Evolutionary conservation across 2,888 invertebrate species (phyloP).

Genomic region (Nemotelus nigrinus): DNA sequence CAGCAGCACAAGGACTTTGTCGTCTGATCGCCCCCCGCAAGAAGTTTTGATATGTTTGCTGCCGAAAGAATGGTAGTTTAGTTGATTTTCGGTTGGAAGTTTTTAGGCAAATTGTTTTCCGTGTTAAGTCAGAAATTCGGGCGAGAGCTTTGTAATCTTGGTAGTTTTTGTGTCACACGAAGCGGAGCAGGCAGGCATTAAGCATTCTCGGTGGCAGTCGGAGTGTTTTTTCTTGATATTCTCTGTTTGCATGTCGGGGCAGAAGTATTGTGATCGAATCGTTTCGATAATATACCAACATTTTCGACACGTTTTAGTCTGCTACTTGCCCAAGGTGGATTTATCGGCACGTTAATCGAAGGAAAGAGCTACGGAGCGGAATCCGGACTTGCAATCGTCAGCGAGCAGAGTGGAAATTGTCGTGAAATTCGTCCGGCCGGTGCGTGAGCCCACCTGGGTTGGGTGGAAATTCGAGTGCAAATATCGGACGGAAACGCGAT

Average conservation of each 20-base stretch:
- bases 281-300: not conserved
- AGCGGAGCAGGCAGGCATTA: not conserved
- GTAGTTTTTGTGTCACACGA: slow-evolving; percentile 26
- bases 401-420: not conserved
- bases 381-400: slow-evolving; percentile 18
- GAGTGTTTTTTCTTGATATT: slow-evolving; percentile 21
- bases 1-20: not conserved
- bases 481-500: not conserved
- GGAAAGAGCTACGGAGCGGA: not conserved
- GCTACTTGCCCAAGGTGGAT: not conserved
- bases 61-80: slow-evolving; percentile 8
- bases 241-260: not conserved
- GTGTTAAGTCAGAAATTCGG: slow-evolving; percentile 17
- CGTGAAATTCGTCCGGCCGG: slow-evolving; percentile 28
- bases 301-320: slow-evolving; percentile 22
- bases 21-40: slow-evolving; percentile 38
- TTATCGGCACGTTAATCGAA: not conserved
- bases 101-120: slow-evolving; percentile 22
- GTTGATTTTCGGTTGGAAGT: not conserved
- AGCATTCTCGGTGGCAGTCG: slow-evolving; percentile 10
- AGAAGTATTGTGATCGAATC: not conserved
- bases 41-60: slow-evolving; percentile 12
- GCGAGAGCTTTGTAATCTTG: not conserved
- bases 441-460: slow-evolving; percentile 6
- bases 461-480: not conserved